Percentiles rank a stretch among this genome's conserved stretches.
Conservation (phyloP, 2,888 invertebrate species). For the Papilio gigon region DNA sequence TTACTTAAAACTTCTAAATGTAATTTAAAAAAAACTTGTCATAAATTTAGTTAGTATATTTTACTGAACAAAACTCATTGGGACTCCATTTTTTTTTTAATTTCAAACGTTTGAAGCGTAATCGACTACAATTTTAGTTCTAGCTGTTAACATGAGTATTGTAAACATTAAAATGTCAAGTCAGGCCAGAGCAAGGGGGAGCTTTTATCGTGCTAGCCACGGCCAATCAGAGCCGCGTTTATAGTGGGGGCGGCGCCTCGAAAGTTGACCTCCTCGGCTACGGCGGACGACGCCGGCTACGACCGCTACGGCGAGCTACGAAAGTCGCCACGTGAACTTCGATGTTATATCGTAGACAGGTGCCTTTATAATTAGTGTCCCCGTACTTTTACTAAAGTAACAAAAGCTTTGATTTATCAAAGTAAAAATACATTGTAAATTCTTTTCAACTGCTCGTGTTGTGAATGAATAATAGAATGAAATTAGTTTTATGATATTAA, state of each 20-base stretch:
- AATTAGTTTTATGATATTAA: not conserved
- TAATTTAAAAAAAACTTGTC: no score
- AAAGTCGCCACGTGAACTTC: slow-evolving; percentile 66
- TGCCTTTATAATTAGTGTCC: slow-evolving; percentile 10
- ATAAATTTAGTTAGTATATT: no score
- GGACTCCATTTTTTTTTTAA: not conserved
- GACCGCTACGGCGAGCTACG: slow-evolving; percentile 59
- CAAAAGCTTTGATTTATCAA: not conserved
- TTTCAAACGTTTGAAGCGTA: not conserved
- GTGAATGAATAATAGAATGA: not conserved
- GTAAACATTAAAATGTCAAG: slow-evolving; percentile 81
- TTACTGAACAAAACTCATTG: no score
- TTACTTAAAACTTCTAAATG: no score
- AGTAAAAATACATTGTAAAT: not conserved
- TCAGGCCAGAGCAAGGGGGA: slow-evolving; percentile 65
- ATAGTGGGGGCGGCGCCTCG: slow-evolving; percentile 64
- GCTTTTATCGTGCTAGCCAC: slow-evolving; percentile 77
- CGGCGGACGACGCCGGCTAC: slow-evolving; percentile 31
- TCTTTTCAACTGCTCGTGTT: not conserved
- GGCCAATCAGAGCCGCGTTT: slow-evolving; percentile 66
- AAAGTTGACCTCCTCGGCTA: slow-evolving; percentile 37
- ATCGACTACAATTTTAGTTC: slow-evolving; percentile 1
- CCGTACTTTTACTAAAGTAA: not conserved
- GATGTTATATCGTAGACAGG: slow-evolving; percentile 41
- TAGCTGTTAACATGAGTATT: slow-evolving; percentile 51